Conservation (phyloP, 1,140 invertebrate species). For the Drosophila oshimai region DNA sequence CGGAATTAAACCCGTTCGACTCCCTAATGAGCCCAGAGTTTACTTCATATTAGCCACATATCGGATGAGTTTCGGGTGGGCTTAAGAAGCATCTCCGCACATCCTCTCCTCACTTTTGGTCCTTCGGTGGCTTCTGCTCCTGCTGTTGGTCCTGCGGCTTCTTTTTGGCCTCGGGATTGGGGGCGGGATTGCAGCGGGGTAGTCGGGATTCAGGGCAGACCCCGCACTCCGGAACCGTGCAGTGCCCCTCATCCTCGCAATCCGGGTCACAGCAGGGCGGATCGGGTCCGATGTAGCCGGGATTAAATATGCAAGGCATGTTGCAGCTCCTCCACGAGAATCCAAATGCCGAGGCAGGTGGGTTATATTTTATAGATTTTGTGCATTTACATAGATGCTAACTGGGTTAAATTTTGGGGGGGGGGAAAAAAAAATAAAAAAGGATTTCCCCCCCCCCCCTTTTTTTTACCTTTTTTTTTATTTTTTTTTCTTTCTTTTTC, state of each 20-base stretch:
- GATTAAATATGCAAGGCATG: conserved; percentile 63
- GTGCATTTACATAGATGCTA: conserved; percentile 16
- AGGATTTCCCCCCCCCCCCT: too few species aligned
- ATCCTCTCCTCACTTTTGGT: not conserved
- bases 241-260: conserved; percentile 20
- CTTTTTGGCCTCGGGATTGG: not conserved
- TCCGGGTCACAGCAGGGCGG: conserved; percentile 61
- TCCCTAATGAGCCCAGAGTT: not conserved
- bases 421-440: too few species aligned
- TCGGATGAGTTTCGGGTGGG: not conserved
- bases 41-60: conserved; percentile 1
- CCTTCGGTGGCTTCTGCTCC: not conserved
- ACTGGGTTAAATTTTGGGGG: not conserved
- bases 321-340: conserved; percentile 7
- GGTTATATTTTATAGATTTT: conserved; percentile 25
- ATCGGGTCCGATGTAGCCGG: conserved; percentile 57
- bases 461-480: too few species aligned
- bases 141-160: not conserved
- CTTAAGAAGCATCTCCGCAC: not conserved
- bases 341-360: conserved; percentile 11
- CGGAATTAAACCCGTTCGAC: not conserved
- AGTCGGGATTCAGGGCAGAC: conserved; percentile 33
- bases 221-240: conserved; percentile 35
- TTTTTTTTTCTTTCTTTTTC: too few species aligned
- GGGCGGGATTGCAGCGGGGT: conserved; percentile 11